phyloP scores from a whole-genome alignment of 2,888 invertebrate genomes.

The Tetropium fuscum region DNA sequence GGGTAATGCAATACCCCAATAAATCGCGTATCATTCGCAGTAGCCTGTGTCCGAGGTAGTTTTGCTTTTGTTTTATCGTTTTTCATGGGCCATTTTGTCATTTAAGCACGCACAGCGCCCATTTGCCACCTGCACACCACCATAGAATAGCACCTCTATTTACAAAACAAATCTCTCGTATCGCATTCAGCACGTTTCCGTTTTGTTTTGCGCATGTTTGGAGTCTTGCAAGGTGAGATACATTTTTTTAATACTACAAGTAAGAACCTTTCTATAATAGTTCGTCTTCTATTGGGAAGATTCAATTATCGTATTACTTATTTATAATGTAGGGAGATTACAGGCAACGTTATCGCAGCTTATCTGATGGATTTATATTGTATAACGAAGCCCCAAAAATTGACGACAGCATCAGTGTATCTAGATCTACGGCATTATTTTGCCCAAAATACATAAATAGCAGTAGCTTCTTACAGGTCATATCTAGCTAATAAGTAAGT shows the following conservation, averaged over 20 bases:
- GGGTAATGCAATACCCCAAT: not conserved
- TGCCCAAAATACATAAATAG: no score
- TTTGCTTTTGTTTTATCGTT: constrained; percentile 6
- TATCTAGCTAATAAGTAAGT: no score
- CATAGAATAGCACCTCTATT: constrained; percentile 38
- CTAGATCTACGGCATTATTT: no score
- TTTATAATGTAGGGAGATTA: not conserved
- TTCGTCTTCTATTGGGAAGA: not conserved
- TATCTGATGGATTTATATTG: not conserved
- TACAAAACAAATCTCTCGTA: constrained; percentile 14
- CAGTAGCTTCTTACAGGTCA: no score
- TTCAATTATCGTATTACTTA: not conserved
- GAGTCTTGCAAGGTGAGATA: constrained; percentile 34
- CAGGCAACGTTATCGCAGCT: not conserved
- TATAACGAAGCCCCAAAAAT: not conserved
- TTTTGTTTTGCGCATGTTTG: constrained; percentile 25
- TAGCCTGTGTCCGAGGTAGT: constrained; percentile 11
- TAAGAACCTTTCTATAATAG: not conserved
- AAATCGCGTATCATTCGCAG: not conserved
- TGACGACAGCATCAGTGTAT: no score
- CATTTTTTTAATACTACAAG: constrained; percentile 16
- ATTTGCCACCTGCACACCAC: constrained; percentile 37
- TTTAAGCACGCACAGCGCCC: constrained; percentile 34
- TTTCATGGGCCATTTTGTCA: constrained; percentile 3
- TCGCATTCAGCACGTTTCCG: constrained; percentile 30